Conservation (phyloP, 2,113 vertebrate species). For the Scartelaos histophorus region DNA sequence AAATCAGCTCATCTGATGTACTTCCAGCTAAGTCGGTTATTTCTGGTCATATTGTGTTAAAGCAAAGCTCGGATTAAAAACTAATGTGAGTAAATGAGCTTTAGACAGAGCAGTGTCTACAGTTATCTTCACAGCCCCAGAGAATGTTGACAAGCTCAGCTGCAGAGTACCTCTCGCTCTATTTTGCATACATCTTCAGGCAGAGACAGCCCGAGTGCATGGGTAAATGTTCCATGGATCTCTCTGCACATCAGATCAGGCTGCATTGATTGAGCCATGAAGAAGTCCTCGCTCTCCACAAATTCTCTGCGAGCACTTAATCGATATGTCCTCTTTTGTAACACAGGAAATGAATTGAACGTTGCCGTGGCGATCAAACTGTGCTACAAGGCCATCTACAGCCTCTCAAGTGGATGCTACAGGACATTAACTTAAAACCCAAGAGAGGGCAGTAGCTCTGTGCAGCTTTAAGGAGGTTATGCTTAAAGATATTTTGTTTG, state of each 20-base stretch:
- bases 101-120: too few relatives aligned
- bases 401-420: not conserved
- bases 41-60: too few relatives aligned
- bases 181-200: not conserved
- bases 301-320: slow-evolving; percentile 12
- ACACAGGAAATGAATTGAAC: slow-evolving; percentile 15
- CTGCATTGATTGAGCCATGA: not conserved
- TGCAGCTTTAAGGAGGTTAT: too few relatives aligned
- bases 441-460: not conserved
- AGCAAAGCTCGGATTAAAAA: too few relatives aligned
- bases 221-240: not conserved
- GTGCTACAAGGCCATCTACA: not conserved
- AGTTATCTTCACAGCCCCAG: too few relatives aligned
- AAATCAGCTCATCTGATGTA: too few relatives aligned
- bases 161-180: not conserved
- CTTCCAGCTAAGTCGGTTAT: too few relatives aligned
- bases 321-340: slow-evolving; percentile 20
- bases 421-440: not conserved
- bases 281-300: slow-evolving; percentile 14
- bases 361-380: not conserved
- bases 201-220: not conserved
- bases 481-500: too few relatives aligned
- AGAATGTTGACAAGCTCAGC: too few relatives aligned
- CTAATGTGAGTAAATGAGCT: too few relatives aligned
- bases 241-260: not conserved